phyloP scores from a whole-genome alignment of 2,113 vertebrate genomes.

The Oryzias woworae region DNA sequence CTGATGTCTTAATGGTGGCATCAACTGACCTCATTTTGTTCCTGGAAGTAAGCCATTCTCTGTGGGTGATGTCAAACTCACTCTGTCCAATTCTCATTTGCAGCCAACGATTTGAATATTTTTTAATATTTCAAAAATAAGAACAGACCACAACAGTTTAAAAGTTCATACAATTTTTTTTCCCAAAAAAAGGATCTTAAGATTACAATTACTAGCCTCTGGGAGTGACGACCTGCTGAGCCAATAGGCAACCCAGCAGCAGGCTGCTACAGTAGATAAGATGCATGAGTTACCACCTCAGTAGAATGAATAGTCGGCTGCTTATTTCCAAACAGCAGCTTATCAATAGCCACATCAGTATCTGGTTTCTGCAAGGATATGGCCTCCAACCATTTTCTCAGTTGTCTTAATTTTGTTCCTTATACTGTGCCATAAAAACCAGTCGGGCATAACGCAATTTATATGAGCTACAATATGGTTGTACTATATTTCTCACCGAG shows the following conservation, averaged over 20 bases:
- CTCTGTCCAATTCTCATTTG: no score
- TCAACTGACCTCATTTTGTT: no score
- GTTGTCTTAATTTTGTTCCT: conserved; percentile 9
- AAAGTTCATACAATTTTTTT: neutral
- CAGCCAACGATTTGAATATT: no score
- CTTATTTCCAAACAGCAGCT: neutral
- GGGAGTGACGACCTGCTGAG: neutral
- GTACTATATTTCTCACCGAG: conserved; percentile 12
- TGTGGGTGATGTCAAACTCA: no score
- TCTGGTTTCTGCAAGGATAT: neutral
- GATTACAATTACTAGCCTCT: neutral
- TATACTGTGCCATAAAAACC: conserved; percentile 7
- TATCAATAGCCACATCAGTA: conserved; percentile 8
- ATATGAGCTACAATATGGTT: conserved; percentile 14
- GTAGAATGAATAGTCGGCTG: neutral
- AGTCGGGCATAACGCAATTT: conserved; percentile 3
- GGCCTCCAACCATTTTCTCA: conserved; percentile 1
- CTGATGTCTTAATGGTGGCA: no score
- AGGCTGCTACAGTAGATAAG: neutral
- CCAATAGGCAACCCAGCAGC: neutral
- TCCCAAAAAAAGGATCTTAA: neutral
- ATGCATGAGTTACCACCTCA: neutral
- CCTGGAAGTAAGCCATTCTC: no score
- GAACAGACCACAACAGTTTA: neutral
- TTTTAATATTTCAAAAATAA: neutral